phyloP scores from a whole-genome alignment of 2,888 invertebrate species.

The Amiota mariae region DNA sequence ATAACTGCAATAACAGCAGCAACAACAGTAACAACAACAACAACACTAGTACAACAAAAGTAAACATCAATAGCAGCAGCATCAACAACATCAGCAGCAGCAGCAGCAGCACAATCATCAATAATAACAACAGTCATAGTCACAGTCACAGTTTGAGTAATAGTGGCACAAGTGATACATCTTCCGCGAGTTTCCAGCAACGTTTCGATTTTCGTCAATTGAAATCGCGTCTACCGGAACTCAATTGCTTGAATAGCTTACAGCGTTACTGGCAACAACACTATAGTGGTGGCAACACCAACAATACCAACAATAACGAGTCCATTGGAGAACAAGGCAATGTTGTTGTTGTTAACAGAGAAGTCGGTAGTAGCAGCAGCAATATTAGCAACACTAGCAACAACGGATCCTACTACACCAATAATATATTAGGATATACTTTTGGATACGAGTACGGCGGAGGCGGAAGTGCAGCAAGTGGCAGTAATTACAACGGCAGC shows the following conservation, averaged over 20 bases:
- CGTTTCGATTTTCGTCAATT: slow-evolving; percentile 76
- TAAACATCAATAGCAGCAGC: slow-evolving; percentile 50
- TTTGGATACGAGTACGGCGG: slow-evolving; percentile 68
- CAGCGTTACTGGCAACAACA: slow-evolving; percentile 69
- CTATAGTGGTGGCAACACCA: slow-evolving; percentile 40
- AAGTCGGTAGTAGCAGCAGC: slow-evolving; percentile 35
- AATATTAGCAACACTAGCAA: slow-evolving; percentile 49
- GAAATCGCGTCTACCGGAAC: slow-evolving; percentile 81
- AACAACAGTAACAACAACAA: slow-evolving; percentile 55
- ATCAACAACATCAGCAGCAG: slow-evolving; percentile 46
- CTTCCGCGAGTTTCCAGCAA: slow-evolving; percentile 70
- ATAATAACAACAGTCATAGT: slow-evolving; percentile 44
- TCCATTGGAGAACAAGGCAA: slow-evolving; percentile 44
- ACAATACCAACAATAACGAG: slow-evolving; percentile 39
- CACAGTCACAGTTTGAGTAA: slow-evolving; percentile 48
- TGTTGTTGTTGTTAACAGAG: slow-evolving; percentile 36
- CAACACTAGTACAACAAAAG: slow-evolving; percentile 39
- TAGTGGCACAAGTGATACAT: slow-evolving; percentile 64
- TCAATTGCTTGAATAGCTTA: slow-evolving; percentile 70
- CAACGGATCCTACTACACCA: slow-evolving; percentile 68
- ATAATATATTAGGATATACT: slow-evolving; percentile 72
- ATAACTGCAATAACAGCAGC: slow-evolving; percentile 44
- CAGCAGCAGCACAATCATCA: slow-evolving; percentile 41
- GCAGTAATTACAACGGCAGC: slow-evolving; percentile 41
- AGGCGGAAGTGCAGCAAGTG: slow-evolving; percentile 43